Base-by-base conservation (phyloP, 1,140 invertebrate species). In the Drosophila leontia region DNA sequence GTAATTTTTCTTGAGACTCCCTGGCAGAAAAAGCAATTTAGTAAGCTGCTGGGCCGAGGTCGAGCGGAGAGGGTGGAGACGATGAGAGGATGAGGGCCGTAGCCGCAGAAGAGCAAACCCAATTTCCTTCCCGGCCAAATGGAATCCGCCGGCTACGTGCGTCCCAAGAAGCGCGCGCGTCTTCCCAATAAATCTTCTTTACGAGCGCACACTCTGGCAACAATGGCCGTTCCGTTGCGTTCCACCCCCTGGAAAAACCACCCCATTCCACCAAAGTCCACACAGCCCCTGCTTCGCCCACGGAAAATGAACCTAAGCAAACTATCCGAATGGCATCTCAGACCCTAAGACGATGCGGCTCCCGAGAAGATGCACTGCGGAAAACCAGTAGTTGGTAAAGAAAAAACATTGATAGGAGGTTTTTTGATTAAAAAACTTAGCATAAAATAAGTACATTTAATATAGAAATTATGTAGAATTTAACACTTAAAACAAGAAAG, bases 161-260 rank as follows among this genome's bases (percentile, higher is more conserved):
- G 75, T 61, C 75, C 69, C 79, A 91, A 91, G 84, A 88, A 92
- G 90, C 72, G 91, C 80, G 85, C 91, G 91, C 91, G 91, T 92
- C 91, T 88, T 92, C 82, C 72, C 91, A 92, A 92, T 92, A 92
- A 92, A 92, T 92, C 91, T 92, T 85, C 75, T 92, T 92, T 92
- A 92, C 91, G 91, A 92, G 86, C 87, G 86, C 87, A 92, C 91
- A 92, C 91, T 90, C 84, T 92, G 91, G 91, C 91, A 88, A 88
- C 91, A 92, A 92, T 92, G 91, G 91, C 91, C 78, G 77, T 77
- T 69, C 63, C 60, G 72, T 56, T 56, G 35, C 35, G 53, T 56
- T 55, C 62, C 69, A 48, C 60, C 58, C 75, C 68, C 61, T 35
- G 37, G 26, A 56, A 56, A 56, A 56, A 19, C 26, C 48, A 19